Conservation (phyloP, 2,797 vertebrate genomes). For the Tapirus indicus region DNA sequence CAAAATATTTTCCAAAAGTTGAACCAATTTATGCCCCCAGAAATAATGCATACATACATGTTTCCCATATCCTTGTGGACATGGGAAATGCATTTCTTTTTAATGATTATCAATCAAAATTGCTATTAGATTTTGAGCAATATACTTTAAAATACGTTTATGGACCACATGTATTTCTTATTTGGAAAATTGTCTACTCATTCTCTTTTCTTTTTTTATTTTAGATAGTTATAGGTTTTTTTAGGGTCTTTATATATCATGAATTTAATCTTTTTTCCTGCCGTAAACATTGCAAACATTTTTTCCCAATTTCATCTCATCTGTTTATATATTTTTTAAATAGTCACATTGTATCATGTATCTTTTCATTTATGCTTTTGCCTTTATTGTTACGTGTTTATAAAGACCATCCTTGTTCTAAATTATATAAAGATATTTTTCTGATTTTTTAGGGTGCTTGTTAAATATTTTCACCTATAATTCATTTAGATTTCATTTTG, state of each 20-base stretch:
- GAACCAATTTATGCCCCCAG: not conserved
- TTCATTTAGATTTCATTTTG: not conserved
- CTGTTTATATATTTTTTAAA: not conserved
- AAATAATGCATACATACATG: not conserved
- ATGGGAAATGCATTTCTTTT: not conserved
- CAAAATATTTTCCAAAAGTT: not conserved
- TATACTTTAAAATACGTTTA: not conserved
- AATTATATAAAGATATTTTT: not conserved
- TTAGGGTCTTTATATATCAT: not conserved
- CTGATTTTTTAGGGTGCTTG: not conserved
- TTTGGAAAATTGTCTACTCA: not conserved
- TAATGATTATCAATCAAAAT: not conserved
- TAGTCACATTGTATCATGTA: not conserved
- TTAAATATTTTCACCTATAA: not conserved
- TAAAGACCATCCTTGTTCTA: not conserved
- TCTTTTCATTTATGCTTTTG: not conserved
- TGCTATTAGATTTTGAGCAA: not conserved
- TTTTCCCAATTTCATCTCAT: not conserved
- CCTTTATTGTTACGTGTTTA: not conserved
- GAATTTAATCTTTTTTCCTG: not conserved
- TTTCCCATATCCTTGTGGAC: not conserved
- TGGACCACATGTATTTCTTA: not conserved
- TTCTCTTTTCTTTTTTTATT: not conserved
- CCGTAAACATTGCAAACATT: not conserved
- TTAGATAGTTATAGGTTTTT: not conserved